These are phyloP conservation scores for Protosalanx chinensis DNA, from an alignment of 2,797 vertebrate species.

Conservation along the genomic window DNA sequence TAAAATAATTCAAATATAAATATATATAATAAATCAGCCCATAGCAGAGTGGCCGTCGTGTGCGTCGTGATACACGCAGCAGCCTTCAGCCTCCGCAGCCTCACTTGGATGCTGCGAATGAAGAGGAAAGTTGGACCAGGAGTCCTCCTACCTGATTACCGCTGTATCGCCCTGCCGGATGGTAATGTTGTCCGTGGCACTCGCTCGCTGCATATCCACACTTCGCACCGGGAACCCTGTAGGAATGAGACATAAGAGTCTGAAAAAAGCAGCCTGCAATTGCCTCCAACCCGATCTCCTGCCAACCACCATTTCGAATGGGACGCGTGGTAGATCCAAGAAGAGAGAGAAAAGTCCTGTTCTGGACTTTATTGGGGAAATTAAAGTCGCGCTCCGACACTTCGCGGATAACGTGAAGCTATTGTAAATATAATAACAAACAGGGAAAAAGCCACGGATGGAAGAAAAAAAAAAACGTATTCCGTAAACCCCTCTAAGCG, in stretches of 20 bases:
- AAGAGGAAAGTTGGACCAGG: constrained; percentile 52
- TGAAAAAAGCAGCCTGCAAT: constrained; percentile 92
- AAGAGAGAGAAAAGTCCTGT: constrained; percentile 30
- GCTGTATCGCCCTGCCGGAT: constrained; percentile 98
- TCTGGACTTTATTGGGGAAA: constrained; percentile 49
- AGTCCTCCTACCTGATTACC: constrained; percentile 92
- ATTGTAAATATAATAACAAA: constrained; percentile 14
- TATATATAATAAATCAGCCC: no score
- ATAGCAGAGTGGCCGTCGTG: not conserved
- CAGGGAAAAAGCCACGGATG: constrained; percentile 22
- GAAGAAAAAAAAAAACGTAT: constrained; percentile 17
- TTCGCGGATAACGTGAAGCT: constrained; percentile 10
- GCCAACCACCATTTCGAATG: constrained; percentile 80
- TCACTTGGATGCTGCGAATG: constrained; percentile 16
- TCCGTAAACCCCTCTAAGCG: constrained; percentile 24
- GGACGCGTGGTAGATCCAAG: constrained; percentile 50
- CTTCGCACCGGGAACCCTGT: constrained; percentile 98
- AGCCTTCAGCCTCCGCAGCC: not conserved
- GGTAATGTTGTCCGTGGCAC: constrained; percentile 98
- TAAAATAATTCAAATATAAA: not conserved
- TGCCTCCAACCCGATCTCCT: constrained; percentile 90
- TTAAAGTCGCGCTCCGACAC: constrained; percentile 42
- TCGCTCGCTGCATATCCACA: constrained; percentile 97
- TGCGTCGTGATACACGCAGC: not conserved
- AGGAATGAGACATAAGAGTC: constrained; percentile 98